Conservation (phyloP, 2,888 invertebrate genomes). For the Rotaria magnacalcarata region DNA sequence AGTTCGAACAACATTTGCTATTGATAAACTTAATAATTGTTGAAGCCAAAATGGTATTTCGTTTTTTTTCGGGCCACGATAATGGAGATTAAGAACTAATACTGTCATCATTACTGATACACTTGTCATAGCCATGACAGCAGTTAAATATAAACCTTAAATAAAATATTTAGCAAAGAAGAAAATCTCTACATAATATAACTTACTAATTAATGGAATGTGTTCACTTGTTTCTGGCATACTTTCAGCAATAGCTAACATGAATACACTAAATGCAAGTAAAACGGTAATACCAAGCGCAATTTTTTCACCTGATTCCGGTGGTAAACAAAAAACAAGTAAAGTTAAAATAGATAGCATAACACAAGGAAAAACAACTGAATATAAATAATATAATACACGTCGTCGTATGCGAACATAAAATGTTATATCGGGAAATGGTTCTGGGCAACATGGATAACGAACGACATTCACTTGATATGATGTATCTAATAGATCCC, state of each 20-base stretch:
- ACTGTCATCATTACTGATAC: constrained; percentile 64
- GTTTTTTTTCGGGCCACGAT: constrained; percentile 61
- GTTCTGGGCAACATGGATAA: constrained; percentile 63
- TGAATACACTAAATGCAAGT: constrained; percentile 64
- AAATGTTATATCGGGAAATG: constrained; percentile 64
- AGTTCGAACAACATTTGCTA: constrained; percentile 48
- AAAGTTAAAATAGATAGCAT: constrained; percentile 66
- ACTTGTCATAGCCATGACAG: constrained; percentile 64
- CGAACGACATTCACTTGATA: constrained; percentile 54
- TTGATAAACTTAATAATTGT: constrained; percentile 49
- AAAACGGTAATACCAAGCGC: constrained; percentile 63
- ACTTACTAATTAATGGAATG: constrained; percentile 63
- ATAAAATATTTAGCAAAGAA: background rate
- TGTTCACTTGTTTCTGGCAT: constrained; percentile 65
- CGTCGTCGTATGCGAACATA: constrained; percentile 62
- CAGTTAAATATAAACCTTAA: constrained; percentile 64
- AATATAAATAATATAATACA: constrained; percentile 62
- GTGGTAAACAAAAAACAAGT: constrained; percentile 63
- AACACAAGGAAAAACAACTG: constrained; percentile 64
- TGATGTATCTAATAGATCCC: constrained; percentile 62
- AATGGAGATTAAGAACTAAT: constrained; percentile 64
- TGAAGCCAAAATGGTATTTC: constrained; percentile 62
- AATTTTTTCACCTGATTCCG: constrained; percentile 64
- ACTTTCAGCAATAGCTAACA: constrained; percentile 64
- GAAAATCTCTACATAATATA: background rate